phyloP scores from a whole-genome alignment of 2,888 invertebrate genomes.

The Drosophila prostipennis region DNA sequence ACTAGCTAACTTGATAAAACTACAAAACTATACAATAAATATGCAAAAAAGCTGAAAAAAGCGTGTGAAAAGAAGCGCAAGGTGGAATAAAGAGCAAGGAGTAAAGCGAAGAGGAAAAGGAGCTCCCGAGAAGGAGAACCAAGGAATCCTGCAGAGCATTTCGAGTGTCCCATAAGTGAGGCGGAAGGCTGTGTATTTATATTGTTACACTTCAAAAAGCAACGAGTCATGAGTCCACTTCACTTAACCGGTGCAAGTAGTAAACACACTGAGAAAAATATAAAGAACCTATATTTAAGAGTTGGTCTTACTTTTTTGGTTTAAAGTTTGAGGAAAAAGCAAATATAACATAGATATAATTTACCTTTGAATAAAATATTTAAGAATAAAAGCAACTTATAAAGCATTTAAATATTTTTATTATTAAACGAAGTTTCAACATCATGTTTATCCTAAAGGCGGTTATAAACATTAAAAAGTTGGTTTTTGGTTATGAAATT shows the following conservation, averaged over 20 bases:
- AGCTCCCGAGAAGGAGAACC: not conserved
- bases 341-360: too few relatives aligned
- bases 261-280: not conserved
- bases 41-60: conserved; percentile 59
- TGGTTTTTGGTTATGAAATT: too few relatives aligned
- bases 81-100: conserved; percentile 5
- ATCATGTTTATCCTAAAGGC: too few relatives aligned
- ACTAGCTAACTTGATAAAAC: conserved; percentile 78
- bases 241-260: not conserved
- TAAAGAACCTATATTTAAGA: too few relatives aligned
- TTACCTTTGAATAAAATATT: too few relatives aligned
- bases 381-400: too few relatives aligned
- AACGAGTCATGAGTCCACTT: conserved; percentile 1
- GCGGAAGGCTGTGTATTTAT: conserved; percentile 7
- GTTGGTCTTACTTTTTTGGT: too few relatives aligned
- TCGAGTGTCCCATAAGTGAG: conserved; percentile 55
- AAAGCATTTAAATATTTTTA: too few relatives aligned
- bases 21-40: conserved; percentile 79
- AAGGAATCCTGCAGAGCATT: conserved; percentile 18
- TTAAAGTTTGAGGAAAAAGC: too few relatives aligned
- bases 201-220: conserved; percentile 1
- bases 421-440: too few relatives aligned
- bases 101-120: not conserved
- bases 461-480: too few relatives aligned
- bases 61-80: conserved; percentile 14